Base-by-base conservation (phyloP, 2,888 invertebrate genomes). In the Cordilura impudica region DNA sequence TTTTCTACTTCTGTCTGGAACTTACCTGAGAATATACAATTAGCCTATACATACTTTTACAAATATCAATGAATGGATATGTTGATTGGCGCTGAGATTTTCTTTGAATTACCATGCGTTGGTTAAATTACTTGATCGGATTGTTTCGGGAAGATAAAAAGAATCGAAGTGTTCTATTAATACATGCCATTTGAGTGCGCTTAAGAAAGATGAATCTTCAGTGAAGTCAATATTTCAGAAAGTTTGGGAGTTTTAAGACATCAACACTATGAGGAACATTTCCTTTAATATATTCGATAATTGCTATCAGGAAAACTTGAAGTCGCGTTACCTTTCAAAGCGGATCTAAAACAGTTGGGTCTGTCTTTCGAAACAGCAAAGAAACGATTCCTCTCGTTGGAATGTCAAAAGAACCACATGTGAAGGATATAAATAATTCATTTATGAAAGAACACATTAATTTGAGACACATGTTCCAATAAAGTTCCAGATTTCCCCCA, bases 401-500 rank as follows among this genome's bases (percentile, higher is more conserved):
- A 83, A 56, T 78, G 1, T 56, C 45, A 39, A 81, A 80, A 63
- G 49, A 71, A 65, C 43, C 26, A 43, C 51, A 70, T 19, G 54
- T 74, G 16, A 60, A 60, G 39, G 29, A 43, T 21, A 67, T 75
- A 47, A 78, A 75, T 60, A 45, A 66, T 51, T 45, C 66, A 3
- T 81, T 81, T 47, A 79, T 82, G 76, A 67, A 66, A 21, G 79
- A 81, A 47, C 81, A 81, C 31, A 14, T 69, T 21, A 10, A 16
- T 6, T 61, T 81, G 47, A 75, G 71, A 1, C 81, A 83, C 23
- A 81, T 80, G 76, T 56, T n/a, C n/a, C n/a, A n/a, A n/a, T n/a
- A n/a, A n/a, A n/a, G n/a, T n/a, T n/a, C n/a, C n/a, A n/a, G n/a
- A n/a, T n/a, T n/a, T n/a, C n/a, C n/a, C n/a, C n/a, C n/a, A n/a